Base-by-base conservation (phyloP, 2,888 invertebrate species). In the Nephrotoma guestfalica region DNA sequence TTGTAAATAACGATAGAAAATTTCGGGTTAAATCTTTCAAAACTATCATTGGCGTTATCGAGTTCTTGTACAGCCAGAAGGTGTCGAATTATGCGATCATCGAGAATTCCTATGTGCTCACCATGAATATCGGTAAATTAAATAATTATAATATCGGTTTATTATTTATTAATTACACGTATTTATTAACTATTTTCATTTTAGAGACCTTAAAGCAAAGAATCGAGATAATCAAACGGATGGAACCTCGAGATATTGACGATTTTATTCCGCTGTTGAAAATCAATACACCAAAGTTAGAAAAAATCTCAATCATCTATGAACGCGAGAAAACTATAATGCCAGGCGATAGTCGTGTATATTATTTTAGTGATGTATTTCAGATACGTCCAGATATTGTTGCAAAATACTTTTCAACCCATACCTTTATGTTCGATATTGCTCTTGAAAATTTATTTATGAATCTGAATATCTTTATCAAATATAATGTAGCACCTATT, bases 351-450 rank as follows among this genome's bases (percentile, higher is more conserved):
- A 94, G 94, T 89, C 92, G 94, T 86, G 90, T 94, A n/a, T 94
- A 94, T 88, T 94, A 92, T 88, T 91, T 94, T 87, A 91, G 93
- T 87, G 90, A 92, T 41, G 90, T 90, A 83, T 89, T 94, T 15
- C 90, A 93, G 88, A 92, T 93, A 18, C 88, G 92, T 15, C 92
- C 94, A 11, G 88, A 90, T 71, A 88, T 90, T 4, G 89, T 94
- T 0, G 92, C 93, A 88, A 91, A 92, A 89, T 91, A 91, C 88
- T 88, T 94, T 42, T 91, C 92, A 0, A 92, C 92, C 88, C 92
- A 94, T 88, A 90, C 91, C 47, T 94, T 94, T 89, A 90, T 94
- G 84, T 92, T 94, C 88, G 91, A 91, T 88, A 91, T 94, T 90
- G 92, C 93, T 11, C 93, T 92, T 89, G 91, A 92, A 30, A 93